phyloP scores from a whole-genome alignment of 2,888 invertebrate genomes.

The Drosophila rellima region DNA sequence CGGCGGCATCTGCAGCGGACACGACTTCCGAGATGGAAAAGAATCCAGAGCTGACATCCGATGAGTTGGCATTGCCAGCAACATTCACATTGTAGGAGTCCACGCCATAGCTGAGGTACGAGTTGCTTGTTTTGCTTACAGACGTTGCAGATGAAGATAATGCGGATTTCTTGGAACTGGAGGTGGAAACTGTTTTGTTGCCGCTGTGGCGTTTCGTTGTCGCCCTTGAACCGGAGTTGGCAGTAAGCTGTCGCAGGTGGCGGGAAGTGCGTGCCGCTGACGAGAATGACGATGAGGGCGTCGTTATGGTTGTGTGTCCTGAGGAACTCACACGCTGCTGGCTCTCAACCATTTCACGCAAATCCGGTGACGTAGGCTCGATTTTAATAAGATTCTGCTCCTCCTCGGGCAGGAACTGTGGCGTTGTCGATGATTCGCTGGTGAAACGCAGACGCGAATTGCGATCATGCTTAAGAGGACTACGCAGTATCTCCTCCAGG shows the following conservation, averaged over 20 bases:
- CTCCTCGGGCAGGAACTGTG: conserved; percentile 78
- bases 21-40: conserved; percentile 77
- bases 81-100: conserved; percentile 67
- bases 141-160: conserved; percentile 9
- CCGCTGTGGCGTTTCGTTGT: conserved; percentile 30
- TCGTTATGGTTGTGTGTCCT: conserved; percentile 28
- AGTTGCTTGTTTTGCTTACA: conserved; percentile 42
- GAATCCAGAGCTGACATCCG: conserved; percentile 67
- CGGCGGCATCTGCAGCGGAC: conserved; percentile 70
- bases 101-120: conserved; percentile 71
- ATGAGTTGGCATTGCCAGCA: conserved; percentile 56
- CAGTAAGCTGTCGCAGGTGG: conserved; percentile 58
- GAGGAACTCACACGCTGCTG: conserved; percentile 49
- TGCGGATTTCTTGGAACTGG: conserved; percentile 52
- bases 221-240: conserved; percentile 48
- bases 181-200: conserved; percentile 19
- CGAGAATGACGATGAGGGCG: conserved; percentile 47
- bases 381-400: conserved; percentile 82
- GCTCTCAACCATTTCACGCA: conserved; percentile 80
- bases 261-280: conserved; percentile 69
- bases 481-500: conserved; percentile 85
- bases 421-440: conserved; percentile 82
- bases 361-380: conserved; percentile 82
- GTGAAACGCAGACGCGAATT: conserved; percentile 81
- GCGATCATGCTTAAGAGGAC: conserved; percentile 83